Percentiles rank a stretch among this genome's conserved stretches.
phyloP scores from a whole-genome alignment of 2,888 invertebrate genomes.

The Ashinkailepas kermadecensis region DNA sequence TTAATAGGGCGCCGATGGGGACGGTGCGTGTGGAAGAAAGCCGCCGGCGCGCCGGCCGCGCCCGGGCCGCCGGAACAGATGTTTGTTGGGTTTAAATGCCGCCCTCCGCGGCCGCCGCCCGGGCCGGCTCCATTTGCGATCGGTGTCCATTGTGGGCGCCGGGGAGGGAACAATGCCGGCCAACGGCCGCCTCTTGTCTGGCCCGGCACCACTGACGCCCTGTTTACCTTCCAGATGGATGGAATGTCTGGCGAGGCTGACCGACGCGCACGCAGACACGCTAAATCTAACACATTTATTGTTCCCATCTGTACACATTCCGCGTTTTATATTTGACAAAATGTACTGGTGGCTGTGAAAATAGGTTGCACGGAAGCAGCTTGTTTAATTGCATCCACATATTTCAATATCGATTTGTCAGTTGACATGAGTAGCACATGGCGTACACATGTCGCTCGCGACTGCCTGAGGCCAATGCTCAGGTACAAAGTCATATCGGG shows the following conservation, averaged over 20 bases:
- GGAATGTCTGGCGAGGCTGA: not conserved
- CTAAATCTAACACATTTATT: too few relatives aligned
- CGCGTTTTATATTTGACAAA: too few relatives aligned
- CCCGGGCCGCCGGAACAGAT: not conserved
- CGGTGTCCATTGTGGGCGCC: not conserved
- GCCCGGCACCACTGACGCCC: not conserved
- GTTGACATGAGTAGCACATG: too few relatives aligned
- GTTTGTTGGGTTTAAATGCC: constrained; percentile 13
- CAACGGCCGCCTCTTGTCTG: not conserved
- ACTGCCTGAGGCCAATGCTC: too few relatives aligned
- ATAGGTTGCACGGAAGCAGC: too few relatives aligned
- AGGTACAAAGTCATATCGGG: too few relatives aligned
- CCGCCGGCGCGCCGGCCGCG: not conserved
- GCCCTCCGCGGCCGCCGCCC: not conserved
- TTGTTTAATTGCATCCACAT: too few relatives aligned
- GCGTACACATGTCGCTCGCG: too few relatives aligned
- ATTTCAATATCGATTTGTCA: too few relatives aligned
- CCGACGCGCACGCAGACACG: too few relatives aligned
- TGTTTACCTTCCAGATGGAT: constrained; percentile 3
- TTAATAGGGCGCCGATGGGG: not conserved
- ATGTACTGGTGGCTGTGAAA: too few relatives aligned
- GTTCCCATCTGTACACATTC: too few relatives aligned
- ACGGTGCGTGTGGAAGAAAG: not conserved
- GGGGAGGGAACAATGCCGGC: not conserved
- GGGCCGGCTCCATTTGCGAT: not conserved